Conservation (phyloP, 1,140 invertebrate genomes). For the Thalassaphorura encarpata region DNA sequence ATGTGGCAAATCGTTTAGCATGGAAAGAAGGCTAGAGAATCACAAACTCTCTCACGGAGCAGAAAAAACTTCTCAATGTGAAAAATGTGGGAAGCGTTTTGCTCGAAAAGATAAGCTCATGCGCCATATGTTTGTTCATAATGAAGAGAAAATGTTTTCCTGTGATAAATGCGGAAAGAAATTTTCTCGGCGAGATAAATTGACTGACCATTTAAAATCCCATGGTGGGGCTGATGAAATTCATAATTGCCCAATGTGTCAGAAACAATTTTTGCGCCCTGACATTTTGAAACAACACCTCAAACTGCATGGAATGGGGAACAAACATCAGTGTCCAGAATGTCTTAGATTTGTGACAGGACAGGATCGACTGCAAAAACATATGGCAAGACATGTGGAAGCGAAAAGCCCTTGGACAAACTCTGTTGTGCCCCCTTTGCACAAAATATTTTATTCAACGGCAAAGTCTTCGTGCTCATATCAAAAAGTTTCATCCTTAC, state of each 20-base stretch:
- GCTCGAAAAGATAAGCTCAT: conserved; percentile 18
- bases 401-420: conserved; percentile 22
- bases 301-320: conserved; percentile 20
- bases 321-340: conserved; percentile 24
- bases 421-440: conserved; percentile 21
- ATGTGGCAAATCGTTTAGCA: conserved; percentile 21
- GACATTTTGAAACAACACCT: conserved; percentile 25
- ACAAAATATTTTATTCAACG: conserved; percentile 28
- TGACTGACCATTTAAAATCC: conserved; percentile 19
- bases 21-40: conserved; percentile 11
- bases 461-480: conserved; percentile 24
- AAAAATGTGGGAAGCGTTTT: conserved; percentile 22
- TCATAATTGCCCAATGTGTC: conserved; percentile 20
- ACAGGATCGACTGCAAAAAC: conserved; percentile 21
- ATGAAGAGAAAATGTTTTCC: conserved; percentile 24
- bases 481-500: conserved; percentile 24
- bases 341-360: conserved; percentile 24
- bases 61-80: conserved; percentile 15
- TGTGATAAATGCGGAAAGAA: conserved; percentile 22
- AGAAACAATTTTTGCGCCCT: conserved; percentile 23
- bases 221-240: conserved; percentile 15
- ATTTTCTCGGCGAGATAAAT: conserved; percentile 21
- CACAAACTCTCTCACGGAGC: conserved; percentile 8
- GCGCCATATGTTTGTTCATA: conserved; percentile 23
- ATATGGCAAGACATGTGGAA: conserved; percentile 25